Evolutionary conservation across 2,113 vertebrate species (phyloP).

Genomic region (Phalacrocorax pelagicus): DNA sequence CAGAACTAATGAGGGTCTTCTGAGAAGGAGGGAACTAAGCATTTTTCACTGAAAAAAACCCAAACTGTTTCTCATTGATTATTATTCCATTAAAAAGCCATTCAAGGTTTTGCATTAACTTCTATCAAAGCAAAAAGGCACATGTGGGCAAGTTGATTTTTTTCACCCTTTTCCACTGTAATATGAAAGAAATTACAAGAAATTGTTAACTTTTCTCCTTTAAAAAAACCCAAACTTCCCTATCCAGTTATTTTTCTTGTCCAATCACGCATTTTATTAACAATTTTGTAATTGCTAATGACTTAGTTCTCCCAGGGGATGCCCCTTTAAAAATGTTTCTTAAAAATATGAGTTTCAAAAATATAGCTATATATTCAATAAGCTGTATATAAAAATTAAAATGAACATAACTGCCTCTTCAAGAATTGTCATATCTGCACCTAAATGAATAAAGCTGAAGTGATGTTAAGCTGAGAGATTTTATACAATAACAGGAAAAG

Average conservation of each 20-base stretch:
- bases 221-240: not conserved
- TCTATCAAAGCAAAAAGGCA: not conserved
- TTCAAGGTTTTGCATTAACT: not conserved
- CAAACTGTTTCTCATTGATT: not conserved
- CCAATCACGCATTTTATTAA: not conserved
- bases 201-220: not conserved
- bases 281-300: not conserved
- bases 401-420: not conserved
- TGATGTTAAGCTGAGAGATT: not conserved
- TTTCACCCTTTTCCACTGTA: not conserved
- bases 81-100: not conserved
- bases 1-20: not conserved
- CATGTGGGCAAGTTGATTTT: not conserved
- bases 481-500: not conserved
- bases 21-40: not conserved
- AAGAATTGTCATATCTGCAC: not conserved
- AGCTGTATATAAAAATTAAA: not conserved
- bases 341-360: not conserved
- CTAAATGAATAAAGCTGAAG: not conserved
- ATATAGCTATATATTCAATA: not conserved
- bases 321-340: not conserved
- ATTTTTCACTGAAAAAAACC: not conserved
- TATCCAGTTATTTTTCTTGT: not conserved
- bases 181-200: not conserved
- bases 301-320: not conserved